phyloP scores from a whole-genome alignment of 2,888 invertebrate species.

The Aphidoletes aphidimyza region DNA sequence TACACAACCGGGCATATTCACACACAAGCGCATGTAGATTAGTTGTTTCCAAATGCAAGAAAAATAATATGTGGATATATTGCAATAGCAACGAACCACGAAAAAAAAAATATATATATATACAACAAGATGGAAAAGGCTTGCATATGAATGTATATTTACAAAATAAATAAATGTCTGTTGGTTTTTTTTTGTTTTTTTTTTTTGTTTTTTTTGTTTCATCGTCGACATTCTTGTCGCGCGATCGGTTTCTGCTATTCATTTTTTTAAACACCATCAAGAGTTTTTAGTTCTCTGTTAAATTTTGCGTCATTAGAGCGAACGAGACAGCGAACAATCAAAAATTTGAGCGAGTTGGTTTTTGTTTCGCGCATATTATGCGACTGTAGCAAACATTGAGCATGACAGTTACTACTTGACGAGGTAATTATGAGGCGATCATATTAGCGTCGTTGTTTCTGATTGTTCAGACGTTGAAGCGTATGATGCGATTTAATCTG shows the following conservation, averaged over 20 bases:
- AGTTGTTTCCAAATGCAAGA: constrained; percentile 30
- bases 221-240: background rate
- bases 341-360: too few relatives aligned
- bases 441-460: constrained; percentile 12
- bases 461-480: background rate
- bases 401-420: constrained; percentile 24
- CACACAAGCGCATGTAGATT: constrained; percentile 33
- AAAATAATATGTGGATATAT: constrained; percentile 27
- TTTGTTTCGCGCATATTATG: background rate
- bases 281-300: too few relatives aligned
- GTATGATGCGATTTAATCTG: constrained; percentile 21
- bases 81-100: background rate
- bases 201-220: background rate
- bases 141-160: constrained; percentile 18
- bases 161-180: background rate
- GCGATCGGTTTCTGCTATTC: too few relatives aligned
- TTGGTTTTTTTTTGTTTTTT: too few relatives aligned
- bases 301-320: too few relatives aligned
- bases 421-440: constrained; percentile 31
- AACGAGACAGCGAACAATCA: too few relatives aligned
- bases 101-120: background rate
- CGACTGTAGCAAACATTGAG: background rate
- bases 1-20: background rate
- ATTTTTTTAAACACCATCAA: too few relatives aligned
- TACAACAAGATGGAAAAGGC: background rate